Evolutionary conservation across 2,113 vertebrate genomes (phyloP).

Genomic region (Mirounga angustirostris): DNA sequence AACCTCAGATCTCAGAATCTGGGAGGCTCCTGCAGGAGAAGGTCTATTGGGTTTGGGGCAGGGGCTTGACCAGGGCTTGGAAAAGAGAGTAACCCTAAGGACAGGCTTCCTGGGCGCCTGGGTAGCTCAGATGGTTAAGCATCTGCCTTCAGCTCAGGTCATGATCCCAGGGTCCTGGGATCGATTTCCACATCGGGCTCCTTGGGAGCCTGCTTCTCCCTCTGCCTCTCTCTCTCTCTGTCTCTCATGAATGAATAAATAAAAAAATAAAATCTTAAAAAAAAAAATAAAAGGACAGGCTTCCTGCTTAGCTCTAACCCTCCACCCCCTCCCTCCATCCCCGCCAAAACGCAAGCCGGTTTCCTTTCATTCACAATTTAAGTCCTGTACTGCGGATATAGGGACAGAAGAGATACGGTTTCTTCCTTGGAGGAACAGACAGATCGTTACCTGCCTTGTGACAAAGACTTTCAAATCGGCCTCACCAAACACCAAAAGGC

Average conservation of each 20-base stretch:
- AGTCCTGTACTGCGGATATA: neutral
- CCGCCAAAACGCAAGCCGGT: neutral
- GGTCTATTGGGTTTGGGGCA: neutral
- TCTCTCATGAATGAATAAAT: no score
- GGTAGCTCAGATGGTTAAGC: no score
- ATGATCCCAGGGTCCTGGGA: no score
- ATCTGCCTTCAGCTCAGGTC: no score
- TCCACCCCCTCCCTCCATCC: neutral
- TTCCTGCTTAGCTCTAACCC: neutral
- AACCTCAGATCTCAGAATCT: neutral
- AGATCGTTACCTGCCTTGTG: neutral
- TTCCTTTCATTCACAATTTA: neutral
- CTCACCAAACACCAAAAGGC: neutral
- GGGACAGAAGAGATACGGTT: neutral
- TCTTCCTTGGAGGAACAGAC: neutral
- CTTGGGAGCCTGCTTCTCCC: no score
- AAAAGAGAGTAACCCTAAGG: neutral
- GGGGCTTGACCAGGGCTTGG: neutral
- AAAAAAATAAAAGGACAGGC: neutral
- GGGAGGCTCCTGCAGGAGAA: neutral
- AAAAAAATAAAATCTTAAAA: no score
- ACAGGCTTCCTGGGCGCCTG: neutral
- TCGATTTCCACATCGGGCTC: no score
- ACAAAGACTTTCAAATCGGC: constrained; percentile 1
- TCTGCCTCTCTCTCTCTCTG: no score